These are phyloP conservation scores for Meandrusa payeni DNA, from an alignment of 2,888 invertebrate species.

Conservation along the genomic window DNA sequence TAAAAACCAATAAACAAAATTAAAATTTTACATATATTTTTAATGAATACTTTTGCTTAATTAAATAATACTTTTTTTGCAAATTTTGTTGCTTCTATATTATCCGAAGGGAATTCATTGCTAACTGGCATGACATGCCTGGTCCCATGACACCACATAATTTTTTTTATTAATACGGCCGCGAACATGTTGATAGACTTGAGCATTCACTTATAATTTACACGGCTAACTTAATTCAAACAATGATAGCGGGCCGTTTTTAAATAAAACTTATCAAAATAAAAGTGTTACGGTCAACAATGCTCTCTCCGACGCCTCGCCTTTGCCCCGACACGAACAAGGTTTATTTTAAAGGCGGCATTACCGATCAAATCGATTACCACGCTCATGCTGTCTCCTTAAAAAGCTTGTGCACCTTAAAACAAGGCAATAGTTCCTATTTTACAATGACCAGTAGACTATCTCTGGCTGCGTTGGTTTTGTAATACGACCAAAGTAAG, in stretches of 20 bases:
- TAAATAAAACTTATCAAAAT: neutral
- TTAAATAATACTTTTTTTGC: too few relatives aligned
- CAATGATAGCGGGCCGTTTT: neutral
- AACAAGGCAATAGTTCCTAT: neutral
- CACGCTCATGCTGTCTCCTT: constrained; percentile 7
- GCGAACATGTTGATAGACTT: too few relatives aligned
- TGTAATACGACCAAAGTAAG: constrained; percentile 2
- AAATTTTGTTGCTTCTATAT: too few relatives aligned
- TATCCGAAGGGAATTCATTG: too few relatives aligned
- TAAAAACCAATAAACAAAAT: too few relatives aligned
- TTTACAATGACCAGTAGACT: constrained; percentile 1
- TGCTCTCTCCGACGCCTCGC: constrained; percentile 11
- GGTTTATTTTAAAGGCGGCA: constrained; percentile 16
- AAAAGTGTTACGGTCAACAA: constrained; percentile 11
- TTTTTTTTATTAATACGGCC: too few relatives aligned
- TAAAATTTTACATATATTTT: too few relatives aligned
- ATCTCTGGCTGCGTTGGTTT: constrained; percentile 6
- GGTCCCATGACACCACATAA: too few relatives aligned
- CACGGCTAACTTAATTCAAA: too few relatives aligned
- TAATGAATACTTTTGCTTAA: too few relatives aligned
- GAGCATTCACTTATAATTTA: too few relatives aligned
- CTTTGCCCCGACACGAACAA: constrained; percentile 17
- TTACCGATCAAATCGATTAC: constrained; percentile 20
- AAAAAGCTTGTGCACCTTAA: constrained; percentile 4
- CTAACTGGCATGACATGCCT: too few relatives aligned